Base-by-base conservation (phyloP, 2,888 invertebrate species). In the Pachydiplax longipennis region DNA sequence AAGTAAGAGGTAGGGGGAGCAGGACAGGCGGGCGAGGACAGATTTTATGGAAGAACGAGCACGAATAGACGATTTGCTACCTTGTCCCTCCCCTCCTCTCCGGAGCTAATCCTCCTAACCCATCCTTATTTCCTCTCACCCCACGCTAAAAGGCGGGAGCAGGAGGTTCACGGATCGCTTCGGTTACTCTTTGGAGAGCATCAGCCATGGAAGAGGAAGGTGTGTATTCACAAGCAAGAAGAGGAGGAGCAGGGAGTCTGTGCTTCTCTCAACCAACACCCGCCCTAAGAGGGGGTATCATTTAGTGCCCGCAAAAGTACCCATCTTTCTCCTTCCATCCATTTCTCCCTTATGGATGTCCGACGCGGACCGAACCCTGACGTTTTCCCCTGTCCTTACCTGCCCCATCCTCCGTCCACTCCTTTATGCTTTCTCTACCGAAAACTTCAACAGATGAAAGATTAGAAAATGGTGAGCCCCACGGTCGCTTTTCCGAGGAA, bases 1-100 rank as follows among this genome's bases (percentile, higher is more conserved):
- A 73, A 15, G 83, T 83, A 83, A 83, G 53, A 48, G 40, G 40
- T 12, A 48, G 81, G 37, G 81, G 53, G 53, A 83, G 53, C 48
- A 15, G 83, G 83, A 83, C 83, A 58, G 58, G 58, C 58, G 87
- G 87, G 61, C 87, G 87, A 87, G 87, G 87, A 87, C 65, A 87
- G 87, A 87, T 87, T 87, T 87, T 87, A 87, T 61, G 87, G 87
- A 65, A 87, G 87, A 61, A 61, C 40, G 87, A 61, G 61, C 87
- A 87, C 87, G 87, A 87, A 87, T 87, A 61, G 87, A 61, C 87
- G 87, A 87, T 87, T 87, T 87, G 87, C 87, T 87, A 87, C 87
- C 87, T 87, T 87, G 87, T 87, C 87, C 87, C 31, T 31, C 73
- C 73, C 65, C 25, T 22, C n/a, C 53, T 22, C 61, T 37, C 13